Conservation (phyloP, 2,113 vertebrate genomes). For the Tricholaema leucomelas region DNA sequence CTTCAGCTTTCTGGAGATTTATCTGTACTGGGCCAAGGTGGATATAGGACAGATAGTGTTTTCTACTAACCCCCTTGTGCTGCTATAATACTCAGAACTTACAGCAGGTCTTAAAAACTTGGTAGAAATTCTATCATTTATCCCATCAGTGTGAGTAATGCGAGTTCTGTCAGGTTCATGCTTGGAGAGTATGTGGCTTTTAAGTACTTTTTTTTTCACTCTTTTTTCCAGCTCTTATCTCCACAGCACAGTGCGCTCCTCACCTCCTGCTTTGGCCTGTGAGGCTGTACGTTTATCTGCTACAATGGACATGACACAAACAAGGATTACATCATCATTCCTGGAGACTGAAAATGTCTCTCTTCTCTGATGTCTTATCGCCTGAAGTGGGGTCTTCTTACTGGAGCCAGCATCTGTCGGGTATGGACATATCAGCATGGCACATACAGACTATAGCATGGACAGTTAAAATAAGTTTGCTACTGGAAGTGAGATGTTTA, state of each 20-base stretch:
- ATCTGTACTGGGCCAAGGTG: neutral
- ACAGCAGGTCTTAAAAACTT: neutral
- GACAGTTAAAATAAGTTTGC: neutral
- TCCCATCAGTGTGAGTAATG: neutral
- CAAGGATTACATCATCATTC: neutral
- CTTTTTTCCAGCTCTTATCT: neutral
- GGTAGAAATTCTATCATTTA: neutral
- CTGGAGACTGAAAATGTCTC: conserved; percentile 1
- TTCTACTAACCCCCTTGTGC: accelerated
- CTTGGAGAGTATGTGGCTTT: neutral
- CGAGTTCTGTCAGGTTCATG: neutral
- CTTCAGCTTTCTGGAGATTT: neutral
- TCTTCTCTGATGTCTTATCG: neutral
- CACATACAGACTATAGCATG: neutral
- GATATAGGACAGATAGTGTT: neutral
- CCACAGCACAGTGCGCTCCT: neutral
- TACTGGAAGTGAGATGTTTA: neutral
- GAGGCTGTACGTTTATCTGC: conserved; percentile 36
- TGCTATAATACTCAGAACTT: neutral
- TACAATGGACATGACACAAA: neutral
- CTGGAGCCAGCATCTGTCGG: neutral
- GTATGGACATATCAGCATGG: accelerated
- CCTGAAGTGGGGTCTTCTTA: neutral
- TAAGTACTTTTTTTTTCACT: neutral
- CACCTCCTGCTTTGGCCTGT: neutral